These are phyloP conservation scores for Stegana nigrithorax DNA, from an alignment of 2,888 invertebrate genomes.

Conservation along the genomic window DNA sequence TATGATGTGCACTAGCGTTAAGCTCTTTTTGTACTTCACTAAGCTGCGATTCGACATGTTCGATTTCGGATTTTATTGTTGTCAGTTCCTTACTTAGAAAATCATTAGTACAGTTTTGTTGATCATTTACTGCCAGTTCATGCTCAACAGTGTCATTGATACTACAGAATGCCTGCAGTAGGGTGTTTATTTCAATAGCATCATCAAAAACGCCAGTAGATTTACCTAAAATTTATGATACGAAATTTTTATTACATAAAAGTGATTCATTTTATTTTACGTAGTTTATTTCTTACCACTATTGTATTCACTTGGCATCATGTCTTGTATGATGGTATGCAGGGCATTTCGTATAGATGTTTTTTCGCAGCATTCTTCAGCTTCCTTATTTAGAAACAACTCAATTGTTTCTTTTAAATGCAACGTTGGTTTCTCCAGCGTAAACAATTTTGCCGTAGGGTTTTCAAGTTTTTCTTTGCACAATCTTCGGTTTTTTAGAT, in stretches of 20 bases:
- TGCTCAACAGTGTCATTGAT: constrained; percentile 51
- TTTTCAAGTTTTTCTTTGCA: constrained; percentile 35
- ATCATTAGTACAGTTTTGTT: too few relatives aligned
- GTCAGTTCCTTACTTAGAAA: constrained; percentile 50
- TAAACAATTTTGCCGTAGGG: constrained; percentile 30
- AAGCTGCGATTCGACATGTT: constrained; percentile 52
- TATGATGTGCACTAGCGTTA: constrained; percentile 35
- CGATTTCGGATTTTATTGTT: constrained; percentile 45
- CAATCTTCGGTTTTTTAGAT: constrained; percentile 38
- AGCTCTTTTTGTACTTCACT: constrained; percentile 49
- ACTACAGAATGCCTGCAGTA: constrained; percentile 50
- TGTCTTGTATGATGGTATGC: too few relatives aligned
- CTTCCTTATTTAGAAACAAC: constrained; percentile 50
- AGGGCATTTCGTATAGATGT: constrained; percentile 49
- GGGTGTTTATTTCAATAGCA: constrained; percentile 40
- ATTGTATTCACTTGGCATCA: too few relatives aligned
- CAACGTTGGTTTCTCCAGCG: constrained; percentile 41
- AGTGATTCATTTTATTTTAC: too few relatives aligned
- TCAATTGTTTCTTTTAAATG: constrained; percentile 54
- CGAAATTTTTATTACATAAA: constrained; percentile 1
- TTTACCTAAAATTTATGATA: too few relatives aligned
- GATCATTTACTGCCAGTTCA: constrained; percentile 48
- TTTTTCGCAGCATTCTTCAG: constrained; percentile 48
- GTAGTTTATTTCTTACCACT: too few relatives aligned
- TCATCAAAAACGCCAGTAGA: constrained; percentile 14